Evolutionary conservation across 2,888 invertebrate species (phyloP), one percentile per base, ranked within the genome.

Genomic region (Eueremaeus valkanovi): DNA sequence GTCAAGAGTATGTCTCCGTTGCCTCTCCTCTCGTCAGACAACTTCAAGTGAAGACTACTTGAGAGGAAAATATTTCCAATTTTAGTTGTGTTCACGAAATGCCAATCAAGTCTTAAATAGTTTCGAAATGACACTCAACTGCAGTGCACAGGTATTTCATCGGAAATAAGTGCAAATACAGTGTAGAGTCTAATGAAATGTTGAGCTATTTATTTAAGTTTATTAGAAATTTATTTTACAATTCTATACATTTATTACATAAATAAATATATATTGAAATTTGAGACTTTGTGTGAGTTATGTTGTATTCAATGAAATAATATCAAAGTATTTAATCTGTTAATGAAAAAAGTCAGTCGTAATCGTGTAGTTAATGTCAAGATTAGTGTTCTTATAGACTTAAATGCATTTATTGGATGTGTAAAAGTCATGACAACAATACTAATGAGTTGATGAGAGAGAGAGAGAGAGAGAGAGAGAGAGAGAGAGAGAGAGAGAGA

Each of bases 401-500:
- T 40, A 61, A 31, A 61, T 61, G 45, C 45, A 66, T 40, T n/a
- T 1, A 42, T 40, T 36, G 27, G 40, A 68, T 68, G 68, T 63
- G 61, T 63, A 55, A 42, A 68, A 68, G 68, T 68, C 68, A 68
- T 68, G 68, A 68, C 68, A 33, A 68, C 68, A 68, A 40, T 66
- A 66, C 66, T 11, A 66, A 36, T 36, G n/a, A 36, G n/a, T 42
- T 33, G 45, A 45, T 6, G 45, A 6, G 45, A 16, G 9, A 3
- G 16, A 45, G 2, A 45, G 45, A 36, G 36, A 5, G 36, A 36
- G 5, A n/a, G n/a, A n/a, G n/a, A n/a, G n/a, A n/a, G n/a, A n/a
- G n/a, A n/a, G n/a, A n/a, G n/a, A n/a, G n/a, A n/a, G n/a, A n/a
- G n/a, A n/a, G n/a, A n/a, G n/a, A n/a, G n/a, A n/a, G n/a, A n/a